Evolutionary conservation across 2,113 vertebrate genomes (phyloP).

Genomic region (Puffinus mauretanicus): DNA sequence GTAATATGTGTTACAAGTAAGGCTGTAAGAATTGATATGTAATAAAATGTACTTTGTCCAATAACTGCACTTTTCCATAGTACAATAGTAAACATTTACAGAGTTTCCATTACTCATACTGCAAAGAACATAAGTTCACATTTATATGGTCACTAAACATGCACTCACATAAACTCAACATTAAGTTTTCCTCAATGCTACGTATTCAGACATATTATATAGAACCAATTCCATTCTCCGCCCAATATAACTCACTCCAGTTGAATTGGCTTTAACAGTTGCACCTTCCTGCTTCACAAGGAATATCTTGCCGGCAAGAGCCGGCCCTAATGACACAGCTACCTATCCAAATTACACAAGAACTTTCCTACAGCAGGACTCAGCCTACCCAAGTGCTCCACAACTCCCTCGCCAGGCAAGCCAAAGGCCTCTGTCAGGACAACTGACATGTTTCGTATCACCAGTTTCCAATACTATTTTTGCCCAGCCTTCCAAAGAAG

Average conservation of each 20-base stretch:
- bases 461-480: not conserved
- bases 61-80: not conserved
- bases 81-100: constrained; percentile 3
- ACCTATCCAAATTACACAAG: not conserved
- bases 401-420: not conserved
- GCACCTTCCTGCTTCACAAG: not conserved
- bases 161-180: not conserved
- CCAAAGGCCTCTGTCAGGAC: not conserved
- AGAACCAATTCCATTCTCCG: not conserved
- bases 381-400: not conserved
- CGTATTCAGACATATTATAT: not conserved
- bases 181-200: not conserved
- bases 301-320: not conserved
- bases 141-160: not conserved
- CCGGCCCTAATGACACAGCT: not conserved
- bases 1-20: not conserved
- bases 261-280: not conserved
- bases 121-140: not conserved
- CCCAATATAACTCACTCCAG: not conserved
- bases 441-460: not conserved
- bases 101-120: constrained; percentile 39
- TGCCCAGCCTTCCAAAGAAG: not conserved
- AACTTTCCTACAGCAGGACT: not conserved
- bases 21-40: not conserved
- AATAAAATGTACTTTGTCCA: not conserved